Percentiles rank a stretch among this genome's conserved stretches.
Conservation (phyloP, 2,113 vertebrate genomes). For the Mus spicilegus region DNA sequence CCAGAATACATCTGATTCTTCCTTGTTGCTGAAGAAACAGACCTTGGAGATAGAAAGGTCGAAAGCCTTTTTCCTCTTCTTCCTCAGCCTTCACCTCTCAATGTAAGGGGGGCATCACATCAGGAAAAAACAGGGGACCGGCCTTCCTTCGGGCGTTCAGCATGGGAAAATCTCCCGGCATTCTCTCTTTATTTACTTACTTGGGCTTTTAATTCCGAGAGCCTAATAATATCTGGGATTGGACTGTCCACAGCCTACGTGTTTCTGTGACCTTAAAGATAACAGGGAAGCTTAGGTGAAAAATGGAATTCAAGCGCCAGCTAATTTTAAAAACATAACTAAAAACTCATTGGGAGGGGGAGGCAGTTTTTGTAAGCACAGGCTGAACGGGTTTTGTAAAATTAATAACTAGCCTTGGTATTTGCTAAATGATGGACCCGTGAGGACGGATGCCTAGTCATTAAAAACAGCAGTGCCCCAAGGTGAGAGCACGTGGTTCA, state of each 20-base stretch:
- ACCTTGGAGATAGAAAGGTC: constrained; percentile 82
- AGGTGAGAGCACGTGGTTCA: constrained; percentile 62
- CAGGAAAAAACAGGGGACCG: not conserved
- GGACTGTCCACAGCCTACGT: constrained; percentile 65
- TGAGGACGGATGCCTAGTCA: not conserved
- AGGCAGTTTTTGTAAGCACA: constrained; percentile 71
- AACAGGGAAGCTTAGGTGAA: constrained; percentile 77
- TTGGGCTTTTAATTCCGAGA: constrained; percentile 74
- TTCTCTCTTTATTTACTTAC: constrained; percentile 76
- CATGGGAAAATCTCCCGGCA: constrained; percentile 46
- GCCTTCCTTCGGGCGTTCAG: constrained; percentile 21
- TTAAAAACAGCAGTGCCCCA: constrained; percentile 69
- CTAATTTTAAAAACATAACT: constrained; percentile 84
- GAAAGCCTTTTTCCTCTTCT: constrained; percentile 72
- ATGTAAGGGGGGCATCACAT: constrained; percentile 76
- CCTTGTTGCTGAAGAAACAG: constrained; percentile 79
- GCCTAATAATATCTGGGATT: constrained; percentile 74
- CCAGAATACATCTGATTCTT: constrained; percentile 85
- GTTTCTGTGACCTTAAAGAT: constrained; percentile 84
- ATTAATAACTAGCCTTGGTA: constrained; percentile 80
- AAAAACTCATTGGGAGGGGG: constrained; percentile 77
- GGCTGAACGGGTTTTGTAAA: constrained; percentile 74
- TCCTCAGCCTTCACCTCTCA: constrained; percentile 71
- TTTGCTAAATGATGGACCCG: constrained; percentile 80
- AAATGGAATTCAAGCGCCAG: constrained; percentile 83